A percentile compares a stretch with the other conserved stretches of the same genome.
Conservation (phyloP, 2,888 invertebrate species). For the Epsilonema sp. region DNA sequence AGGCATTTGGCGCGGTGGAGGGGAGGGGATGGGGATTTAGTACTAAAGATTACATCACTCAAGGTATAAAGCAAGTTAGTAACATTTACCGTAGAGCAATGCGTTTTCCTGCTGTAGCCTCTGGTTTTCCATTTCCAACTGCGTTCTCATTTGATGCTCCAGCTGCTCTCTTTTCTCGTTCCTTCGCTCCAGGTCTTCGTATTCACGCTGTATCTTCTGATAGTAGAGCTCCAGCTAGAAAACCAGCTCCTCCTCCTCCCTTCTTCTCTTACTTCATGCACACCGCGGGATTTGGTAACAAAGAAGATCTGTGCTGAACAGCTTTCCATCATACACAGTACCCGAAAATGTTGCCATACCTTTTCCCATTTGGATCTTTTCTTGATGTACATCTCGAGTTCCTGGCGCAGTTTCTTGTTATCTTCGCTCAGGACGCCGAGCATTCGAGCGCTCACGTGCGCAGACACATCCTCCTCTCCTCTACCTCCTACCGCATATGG, state of each 20-base stretch:
- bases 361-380: slow-evolving; percentile 66
- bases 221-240: slow-evolving; percentile 62
- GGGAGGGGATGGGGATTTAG: no score
- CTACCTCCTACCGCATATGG: no score
- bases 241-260: no score
- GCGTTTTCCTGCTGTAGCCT: slow-evolving; percentile 36
- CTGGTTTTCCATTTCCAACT: slow-evolving; percentile 58
- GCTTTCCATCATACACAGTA: no score
- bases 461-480: no score
- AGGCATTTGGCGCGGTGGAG: no score
- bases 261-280: not conserved
- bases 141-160: slow-evolving; percentile 56
- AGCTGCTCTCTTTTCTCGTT: slow-evolving; percentile 66
- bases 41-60: no score
- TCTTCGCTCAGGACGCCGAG: slow-evolving; percentile 62
- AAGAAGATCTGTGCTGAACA: slow-evolving; percentile 5
- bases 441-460: slow-evolving; percentile 43
- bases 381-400: slow-evolving; percentile 58
- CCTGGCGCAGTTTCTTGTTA: slow-evolving; percentile 58
- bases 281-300: not conserved
- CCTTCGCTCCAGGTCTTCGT: slow-evolving; percentile 63
- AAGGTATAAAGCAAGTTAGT: no score
- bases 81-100: slow-evolving; percentile 15
- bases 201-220: slow-evolving; percentile 62
- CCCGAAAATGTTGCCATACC: no score